These are phyloP conservation scores for Mionectes macconnelli DNA, from an alignment of 2,113 vertebrate genomes.

Conservation along the genomic window DNA sequence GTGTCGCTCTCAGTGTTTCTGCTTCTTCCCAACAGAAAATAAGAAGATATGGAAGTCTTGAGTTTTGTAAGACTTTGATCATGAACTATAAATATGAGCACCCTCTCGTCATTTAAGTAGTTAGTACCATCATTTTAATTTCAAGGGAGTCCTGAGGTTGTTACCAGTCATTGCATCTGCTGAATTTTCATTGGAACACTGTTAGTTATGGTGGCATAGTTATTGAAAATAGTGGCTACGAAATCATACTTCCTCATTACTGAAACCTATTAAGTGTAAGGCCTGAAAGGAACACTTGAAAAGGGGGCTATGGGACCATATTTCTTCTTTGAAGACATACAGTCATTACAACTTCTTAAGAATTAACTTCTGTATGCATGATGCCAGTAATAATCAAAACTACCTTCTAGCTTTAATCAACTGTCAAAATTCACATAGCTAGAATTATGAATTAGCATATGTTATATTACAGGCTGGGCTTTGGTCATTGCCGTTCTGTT, in stretches of 20 bases:
- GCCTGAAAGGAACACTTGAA: background rate
- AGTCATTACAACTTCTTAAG: background rate
- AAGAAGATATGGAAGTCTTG: background rate
- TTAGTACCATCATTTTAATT: background rate
- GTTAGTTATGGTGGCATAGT: background rate
- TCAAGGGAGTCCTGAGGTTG: background rate
- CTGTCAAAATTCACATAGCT: background rate
- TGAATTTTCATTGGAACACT: background rate
- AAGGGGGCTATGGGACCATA: background rate
- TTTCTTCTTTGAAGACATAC: background rate
- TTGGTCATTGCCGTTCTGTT: conserved; percentile 1
- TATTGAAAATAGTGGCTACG: background rate
- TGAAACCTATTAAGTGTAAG: background rate
- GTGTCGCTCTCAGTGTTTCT: background rate
- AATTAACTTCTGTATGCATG: background rate
- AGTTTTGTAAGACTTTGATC: background rate
- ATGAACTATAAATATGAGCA: background rate
- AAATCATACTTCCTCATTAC: background rate
- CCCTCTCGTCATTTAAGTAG: background rate
- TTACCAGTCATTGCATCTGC: background rate
- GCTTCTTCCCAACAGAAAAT: background rate
- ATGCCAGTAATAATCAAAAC: background rate
- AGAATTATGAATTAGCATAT: background rate
- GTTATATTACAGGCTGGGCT: background rate
- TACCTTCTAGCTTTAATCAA: background rate